phyloP scores from a whole-genome alignment of 1,140 invertebrate species.

The Centruroides vittatus region DNA sequence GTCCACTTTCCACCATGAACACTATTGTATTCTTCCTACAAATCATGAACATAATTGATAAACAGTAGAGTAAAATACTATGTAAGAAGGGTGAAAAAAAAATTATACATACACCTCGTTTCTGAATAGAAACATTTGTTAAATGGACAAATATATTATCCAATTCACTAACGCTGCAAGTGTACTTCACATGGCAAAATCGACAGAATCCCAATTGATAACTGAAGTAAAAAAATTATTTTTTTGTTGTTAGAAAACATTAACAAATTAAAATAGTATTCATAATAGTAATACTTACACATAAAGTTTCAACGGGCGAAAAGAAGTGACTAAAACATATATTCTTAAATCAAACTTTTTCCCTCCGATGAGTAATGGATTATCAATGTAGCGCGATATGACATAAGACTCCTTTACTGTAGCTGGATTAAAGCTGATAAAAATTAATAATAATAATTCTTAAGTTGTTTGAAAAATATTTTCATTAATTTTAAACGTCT shows the following conservation, averaged over 20 bases:
- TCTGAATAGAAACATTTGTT: slow-evolving; percentile 77
- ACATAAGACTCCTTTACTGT: slow-evolving; percentile 73
- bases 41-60: not conserved
- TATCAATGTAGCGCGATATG: slow-evolving; percentile 69
- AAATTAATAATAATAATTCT: not conserved
- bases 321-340: slow-evolving; percentile 73
- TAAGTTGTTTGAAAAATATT: not conserved
- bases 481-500: too few species aligned
- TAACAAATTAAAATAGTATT: not conserved
- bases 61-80: not conserved
- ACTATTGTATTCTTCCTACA: slow-evolving; percentile 82
- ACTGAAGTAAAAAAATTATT: not conserved
- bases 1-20: slow-evolving; percentile 90
- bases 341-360: slow-evolving; percentile 76
- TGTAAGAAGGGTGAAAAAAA: not conserved
- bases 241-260: not conserved
- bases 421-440: slow-evolving; percentile 46
- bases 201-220: slow-evolving; percentile 59
- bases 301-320: slow-evolving; percentile 63
- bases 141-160: slow-evolving; percentile 75
- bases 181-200: slow-evolving; percentile 64
- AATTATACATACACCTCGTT: slow-evolving; percentile 48
- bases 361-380: slow-evolving; percentile 71
- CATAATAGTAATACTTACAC: slow-evolving; percentile 35
- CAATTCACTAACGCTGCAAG: slow-evolving; percentile 28